Percentiles rank a stretch among this genome's conserved stretches.
Conservation (phyloP, 2,113 vertebrate species). For the Piprites chloris region DNA sequence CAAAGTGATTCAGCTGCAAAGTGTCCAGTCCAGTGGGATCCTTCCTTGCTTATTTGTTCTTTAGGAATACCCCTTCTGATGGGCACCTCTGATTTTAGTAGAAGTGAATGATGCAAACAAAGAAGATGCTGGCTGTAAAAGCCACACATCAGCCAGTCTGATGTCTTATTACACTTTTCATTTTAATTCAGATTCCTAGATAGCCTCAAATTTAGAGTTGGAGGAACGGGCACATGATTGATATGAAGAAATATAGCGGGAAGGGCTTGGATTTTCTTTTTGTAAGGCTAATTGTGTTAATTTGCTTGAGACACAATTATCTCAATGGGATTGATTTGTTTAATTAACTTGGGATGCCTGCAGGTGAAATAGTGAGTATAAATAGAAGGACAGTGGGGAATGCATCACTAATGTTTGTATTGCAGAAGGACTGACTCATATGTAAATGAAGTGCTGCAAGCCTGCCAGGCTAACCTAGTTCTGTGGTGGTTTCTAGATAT, state of each 20-base stretch:
- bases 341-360: slow-evolving; percentile 63
- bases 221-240: not conserved
- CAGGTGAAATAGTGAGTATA: slow-evolving; percentile 65
- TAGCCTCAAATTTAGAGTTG: not conserved
- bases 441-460: slow-evolving; percentile 55
- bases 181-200: slow-evolving; percentile 25
- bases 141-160: not conserved
- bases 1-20: not conserved
- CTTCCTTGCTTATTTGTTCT: not conserved
- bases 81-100: not conserved
- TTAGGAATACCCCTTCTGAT: not conserved
- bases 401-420: slow-evolving; percentile 58
- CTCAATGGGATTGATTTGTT: slow-evolving; percentile 66
- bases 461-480: slow-evolving; percentile 57
- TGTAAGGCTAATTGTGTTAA: slow-evolving; percentile 62
- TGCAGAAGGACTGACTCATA: slow-evolving; percentile 66
- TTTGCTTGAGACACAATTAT: slow-evolving; percentile 66
- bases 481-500: slow-evolving; percentile 53
- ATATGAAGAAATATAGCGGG: not conserved
- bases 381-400: slow-evolving; percentile 65
- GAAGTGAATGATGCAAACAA: not conserved
- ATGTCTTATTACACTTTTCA: not conserved
- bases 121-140: not conserved
- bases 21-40: not conserved
- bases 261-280: slow-evolving; percentile 26